Conservation (phyloP, 2,113 vertebrate genomes). For the Ictalurus punctatus region DNA sequence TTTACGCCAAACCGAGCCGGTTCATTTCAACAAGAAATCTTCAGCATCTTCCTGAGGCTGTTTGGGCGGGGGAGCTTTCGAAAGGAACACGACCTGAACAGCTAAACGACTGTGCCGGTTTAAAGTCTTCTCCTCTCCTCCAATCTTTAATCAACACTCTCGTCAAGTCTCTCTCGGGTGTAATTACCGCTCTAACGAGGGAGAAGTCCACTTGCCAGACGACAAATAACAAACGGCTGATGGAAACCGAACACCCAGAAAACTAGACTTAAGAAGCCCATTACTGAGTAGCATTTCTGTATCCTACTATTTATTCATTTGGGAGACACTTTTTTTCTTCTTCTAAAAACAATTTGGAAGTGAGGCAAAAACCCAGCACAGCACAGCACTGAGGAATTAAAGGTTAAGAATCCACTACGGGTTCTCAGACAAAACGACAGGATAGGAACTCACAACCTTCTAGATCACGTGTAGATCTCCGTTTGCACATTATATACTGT, state of each 20-base stretch:
- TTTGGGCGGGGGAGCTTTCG: slow-evolving; percentile 14
- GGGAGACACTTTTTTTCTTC: neutral
- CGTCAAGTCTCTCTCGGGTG: slow-evolving; percentile 7
- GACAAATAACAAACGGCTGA: slow-evolving; percentile 25
- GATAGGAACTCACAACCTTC: neutral
- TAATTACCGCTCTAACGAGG: slow-evolving; percentile 47
- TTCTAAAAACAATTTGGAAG: neutral
- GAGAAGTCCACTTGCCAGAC: slow-evolving; percentile 15
- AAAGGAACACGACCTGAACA: neutral
- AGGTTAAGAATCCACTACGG: neutral
- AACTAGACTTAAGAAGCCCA: neutral
- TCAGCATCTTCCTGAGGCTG: neutral
- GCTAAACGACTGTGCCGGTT: neutral
- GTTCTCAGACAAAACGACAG: neutral
- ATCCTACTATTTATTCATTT: neutral
- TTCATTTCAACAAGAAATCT: slow-evolving; percentile 33
- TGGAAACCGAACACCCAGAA: slow-evolving; percentile 1
- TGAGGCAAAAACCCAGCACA: neutral
- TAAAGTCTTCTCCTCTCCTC: neutral
- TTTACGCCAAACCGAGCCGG: slow-evolving; percentile 23
- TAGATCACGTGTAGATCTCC: neutral
- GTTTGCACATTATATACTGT: neutral
- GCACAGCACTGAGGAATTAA: neutral
- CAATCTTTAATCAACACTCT: slow-evolving; percentile 31
- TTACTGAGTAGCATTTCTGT: neutral